Evolutionary conservation across 2,113 vertebrate genomes (phyloP).

Genomic region (Myiozetetes cayanensis): DNA sequence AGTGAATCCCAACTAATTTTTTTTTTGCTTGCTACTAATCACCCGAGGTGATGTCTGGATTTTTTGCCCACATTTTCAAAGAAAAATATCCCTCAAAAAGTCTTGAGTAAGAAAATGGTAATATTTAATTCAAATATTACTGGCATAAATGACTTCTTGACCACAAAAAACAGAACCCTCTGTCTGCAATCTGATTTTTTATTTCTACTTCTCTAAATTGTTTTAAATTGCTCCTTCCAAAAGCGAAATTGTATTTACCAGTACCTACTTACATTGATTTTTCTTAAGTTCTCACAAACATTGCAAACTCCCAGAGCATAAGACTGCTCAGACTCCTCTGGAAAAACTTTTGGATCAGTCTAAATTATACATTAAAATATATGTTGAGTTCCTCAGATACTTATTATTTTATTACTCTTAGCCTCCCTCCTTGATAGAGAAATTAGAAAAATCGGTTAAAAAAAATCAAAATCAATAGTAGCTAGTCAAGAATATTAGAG

Average conservation of each 20-base stretch:
- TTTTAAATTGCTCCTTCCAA: neutral
- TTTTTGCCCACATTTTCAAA: neutral
- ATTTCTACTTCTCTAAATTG: neutral
- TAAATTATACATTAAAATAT: neutral
- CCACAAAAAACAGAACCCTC: neutral
- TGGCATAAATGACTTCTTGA: neutral
- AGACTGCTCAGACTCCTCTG: neutral
- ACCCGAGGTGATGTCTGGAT: neutral
- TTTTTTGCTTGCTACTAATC: neutral
- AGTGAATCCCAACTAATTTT: neutral
- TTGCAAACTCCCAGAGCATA: neutral
- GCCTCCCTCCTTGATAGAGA: accelerated
- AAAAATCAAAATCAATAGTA: neutral
- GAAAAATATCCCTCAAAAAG: neutral
- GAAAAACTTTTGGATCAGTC: neutral
- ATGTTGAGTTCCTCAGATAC: neutral
- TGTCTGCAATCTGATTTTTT: neutral
- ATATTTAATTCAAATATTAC: neutral
- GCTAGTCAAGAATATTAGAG: neutral
- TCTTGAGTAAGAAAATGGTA: neutral
- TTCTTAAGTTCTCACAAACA: neutral
- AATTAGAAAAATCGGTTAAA: neutral
- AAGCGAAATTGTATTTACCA: neutral
- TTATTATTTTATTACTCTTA: neutral
- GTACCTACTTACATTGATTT: neutral